Evolutionary conservation across 2,113 vertebrate genomes (phyloP).

Genomic region (Emydocephalus ijimae): DNA sequence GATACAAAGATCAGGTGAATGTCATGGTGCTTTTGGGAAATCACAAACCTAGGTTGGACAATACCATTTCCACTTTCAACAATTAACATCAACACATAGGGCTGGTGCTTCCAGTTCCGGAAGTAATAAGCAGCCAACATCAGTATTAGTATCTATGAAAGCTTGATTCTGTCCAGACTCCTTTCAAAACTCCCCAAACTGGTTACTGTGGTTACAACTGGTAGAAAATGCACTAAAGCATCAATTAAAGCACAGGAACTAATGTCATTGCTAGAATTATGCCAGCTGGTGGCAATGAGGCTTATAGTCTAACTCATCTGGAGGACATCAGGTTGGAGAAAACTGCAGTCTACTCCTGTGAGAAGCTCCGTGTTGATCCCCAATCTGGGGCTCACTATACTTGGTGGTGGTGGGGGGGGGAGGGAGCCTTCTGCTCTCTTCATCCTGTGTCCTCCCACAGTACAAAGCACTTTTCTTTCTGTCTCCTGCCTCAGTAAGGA

Average conservation of each 20-base stretch:
- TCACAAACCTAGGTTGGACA: neutral
- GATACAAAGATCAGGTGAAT: neutral
- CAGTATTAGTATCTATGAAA: neutral
- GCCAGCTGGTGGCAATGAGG: neutral
- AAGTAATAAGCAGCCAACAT: neutral
- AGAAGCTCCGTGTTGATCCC: too few relatives aligned
- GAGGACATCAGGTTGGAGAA: neutral
- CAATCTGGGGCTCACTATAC: too few relatives aligned
- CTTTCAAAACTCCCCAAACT: neutral
- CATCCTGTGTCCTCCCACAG: neutral
- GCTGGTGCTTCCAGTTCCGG: neutral
- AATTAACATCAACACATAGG: neutral
- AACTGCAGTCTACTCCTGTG: neutral
- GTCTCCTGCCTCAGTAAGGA: slow-evolving; percentile 1
- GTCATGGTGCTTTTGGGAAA: neutral
- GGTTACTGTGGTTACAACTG: neutral
- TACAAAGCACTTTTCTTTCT: neutral
- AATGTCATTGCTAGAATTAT: neutral
- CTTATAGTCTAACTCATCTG: neutral
- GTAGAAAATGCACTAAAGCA: neutral
- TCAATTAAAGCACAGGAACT: neutral
- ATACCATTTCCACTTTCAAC: neutral
- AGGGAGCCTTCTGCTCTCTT: too few relatives aligned
- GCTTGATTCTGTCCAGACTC: neutral
- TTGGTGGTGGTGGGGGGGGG: too few relatives aligned